Percentiles rank a stretch among this genome's conserved stretches.
phyloP scores from a whole-genome alignment of 2,797 vertebrate species.

The Sebastes minor region DNA sequence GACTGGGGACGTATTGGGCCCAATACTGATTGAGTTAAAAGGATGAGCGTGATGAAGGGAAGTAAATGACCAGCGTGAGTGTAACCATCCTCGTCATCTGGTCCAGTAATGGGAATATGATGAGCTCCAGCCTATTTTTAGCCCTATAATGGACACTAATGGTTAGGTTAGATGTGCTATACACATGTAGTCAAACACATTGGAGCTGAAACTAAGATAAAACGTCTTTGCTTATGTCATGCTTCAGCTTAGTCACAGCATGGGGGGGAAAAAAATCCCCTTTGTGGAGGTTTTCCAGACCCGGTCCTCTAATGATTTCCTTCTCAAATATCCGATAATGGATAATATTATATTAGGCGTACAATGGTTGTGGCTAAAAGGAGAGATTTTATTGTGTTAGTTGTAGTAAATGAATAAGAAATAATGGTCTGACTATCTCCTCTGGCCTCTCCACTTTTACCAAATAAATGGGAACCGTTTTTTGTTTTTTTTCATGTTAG shows the following conservation, averaged over 20 bases:
- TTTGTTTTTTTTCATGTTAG: not conserved
- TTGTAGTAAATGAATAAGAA: conserved; percentile 18
- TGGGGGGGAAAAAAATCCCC: not conserved
- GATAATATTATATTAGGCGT: conserved; percentile 51
- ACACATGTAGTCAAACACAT: not conserved
- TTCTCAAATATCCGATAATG: conserved; percentile 67
- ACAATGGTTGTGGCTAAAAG: conserved; percentile 18
- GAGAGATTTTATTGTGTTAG: conserved; percentile 47
- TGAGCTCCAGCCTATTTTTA: conserved; percentile 4
- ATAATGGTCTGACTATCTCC: conserved; percentile 7
- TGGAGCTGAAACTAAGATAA: not conserved
- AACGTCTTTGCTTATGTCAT: not conserved
- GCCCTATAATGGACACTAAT: conserved; percentile 12
- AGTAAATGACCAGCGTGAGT: conserved; percentile 11
- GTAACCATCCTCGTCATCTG: conserved; percentile 21
- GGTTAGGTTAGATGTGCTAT: not conserved
- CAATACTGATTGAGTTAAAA: conserved; percentile 32
- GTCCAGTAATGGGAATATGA: conserved; percentile 22
- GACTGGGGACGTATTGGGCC: not conserved
- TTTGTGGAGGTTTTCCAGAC: conserved; percentile 27
- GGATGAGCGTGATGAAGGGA: conserved; percentile 33
- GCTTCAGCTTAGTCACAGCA: not conserved
- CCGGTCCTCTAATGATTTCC: conserved; percentile 55
- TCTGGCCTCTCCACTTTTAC: not conserved
- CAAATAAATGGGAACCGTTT: not conserved